Base-by-base conservation (phyloP, 1,140 invertebrate species). In the Dendroctonus valens region DNA sequence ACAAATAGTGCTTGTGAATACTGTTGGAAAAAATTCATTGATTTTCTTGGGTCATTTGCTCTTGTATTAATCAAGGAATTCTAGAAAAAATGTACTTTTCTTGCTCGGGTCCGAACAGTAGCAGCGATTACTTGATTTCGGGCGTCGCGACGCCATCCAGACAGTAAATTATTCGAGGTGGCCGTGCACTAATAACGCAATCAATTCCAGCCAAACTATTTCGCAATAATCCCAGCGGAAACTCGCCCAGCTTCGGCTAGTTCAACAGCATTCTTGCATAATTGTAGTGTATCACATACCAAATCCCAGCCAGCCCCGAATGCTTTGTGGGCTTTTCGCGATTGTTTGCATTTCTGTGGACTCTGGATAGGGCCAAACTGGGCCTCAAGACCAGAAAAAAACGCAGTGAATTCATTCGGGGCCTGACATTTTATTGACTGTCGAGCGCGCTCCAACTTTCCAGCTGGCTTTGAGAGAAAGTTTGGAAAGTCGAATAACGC, bases 241-340 rank as follows among this genome's bases (percentile, higher is more conserved):
- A 26, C 26, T 11, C 11, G 55, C 55, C 26, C 6, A 26, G n/a
- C 9, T n/a, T n/a, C 15, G 55, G 12, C 55, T 15, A 3, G 11
- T 46, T 9, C 42, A 46, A 12, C 52, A 15, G 55, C 55, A 58
- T 58, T 42, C 55, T 58, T 58, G 55, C 55, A 58, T 58, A 58
- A 58, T 58, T 58, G 55, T 12, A 58, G 40, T 58, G 44, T 41
- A 58, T 58, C 55, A 58, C 39, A 58, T 58, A 58, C 55, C 55
- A 42, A 58, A 58, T 58, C 55, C 55, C 55, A n/a, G 55, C 55
- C 7, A 44, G 26, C n/a, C 41, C 7, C 12, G 55, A 58, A 58
- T 58, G 55, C 55, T 58, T 58, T 58, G 55, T 58, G 55, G 55
- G 41, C 11, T 58, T 58, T 58, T 58, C 12, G 55, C 40, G 39